These are phyloP conservation scores for Aradophagus sp. DNA, from an alignment of 1,140 invertebrate species.

Conservation along the genomic window DNA sequence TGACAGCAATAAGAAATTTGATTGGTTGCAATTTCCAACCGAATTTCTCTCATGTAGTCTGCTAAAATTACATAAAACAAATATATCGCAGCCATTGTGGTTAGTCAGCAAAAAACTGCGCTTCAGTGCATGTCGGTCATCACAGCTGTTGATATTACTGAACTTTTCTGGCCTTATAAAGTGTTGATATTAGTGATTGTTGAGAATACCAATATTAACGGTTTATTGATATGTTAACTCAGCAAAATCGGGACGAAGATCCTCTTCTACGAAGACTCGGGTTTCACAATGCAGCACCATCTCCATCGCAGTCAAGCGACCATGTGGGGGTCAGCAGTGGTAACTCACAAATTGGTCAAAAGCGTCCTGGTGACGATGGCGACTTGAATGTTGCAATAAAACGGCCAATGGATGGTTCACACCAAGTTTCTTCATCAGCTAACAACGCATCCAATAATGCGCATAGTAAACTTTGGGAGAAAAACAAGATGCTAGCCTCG, in stretches of 20 bases:
- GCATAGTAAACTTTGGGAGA: constrained; percentile 83
- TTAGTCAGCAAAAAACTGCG: too few species aligned
- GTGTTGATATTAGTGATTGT: too few species aligned
- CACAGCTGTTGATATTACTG: too few species aligned
- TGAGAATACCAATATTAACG: too few species aligned
- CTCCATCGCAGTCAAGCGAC: constrained; percentile 71
- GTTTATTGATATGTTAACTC: too few species aligned
- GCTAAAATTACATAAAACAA: too few species aligned
- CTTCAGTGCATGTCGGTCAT: too few species aligned
- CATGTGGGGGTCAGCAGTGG: constrained; percentile 61
- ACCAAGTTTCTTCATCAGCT: constrained; percentile 73
- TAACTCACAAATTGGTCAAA: constrained; percentile 77
- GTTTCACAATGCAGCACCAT: constrained; percentile 76
- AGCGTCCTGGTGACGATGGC: constrained; percentile 81
- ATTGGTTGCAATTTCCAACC: too few species aligned
- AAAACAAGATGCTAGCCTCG: constrained; percentile 90
- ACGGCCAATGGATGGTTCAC: constrained; percentile 74
- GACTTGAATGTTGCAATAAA: constrained; percentile 77
- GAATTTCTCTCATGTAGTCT: too few species aligned
- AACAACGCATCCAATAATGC: constrained; percentile 67
- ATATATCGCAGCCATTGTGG: too few species aligned
- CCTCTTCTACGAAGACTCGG: constrained; percentile 77
- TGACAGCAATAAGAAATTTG: too few species aligned
- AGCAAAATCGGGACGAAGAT: constrained; percentile 75
- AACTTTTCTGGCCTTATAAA: too few species aligned